Conservation (phyloP, 1,140 invertebrate genomes). For the Cyphomyrmex costatus region DNA sequence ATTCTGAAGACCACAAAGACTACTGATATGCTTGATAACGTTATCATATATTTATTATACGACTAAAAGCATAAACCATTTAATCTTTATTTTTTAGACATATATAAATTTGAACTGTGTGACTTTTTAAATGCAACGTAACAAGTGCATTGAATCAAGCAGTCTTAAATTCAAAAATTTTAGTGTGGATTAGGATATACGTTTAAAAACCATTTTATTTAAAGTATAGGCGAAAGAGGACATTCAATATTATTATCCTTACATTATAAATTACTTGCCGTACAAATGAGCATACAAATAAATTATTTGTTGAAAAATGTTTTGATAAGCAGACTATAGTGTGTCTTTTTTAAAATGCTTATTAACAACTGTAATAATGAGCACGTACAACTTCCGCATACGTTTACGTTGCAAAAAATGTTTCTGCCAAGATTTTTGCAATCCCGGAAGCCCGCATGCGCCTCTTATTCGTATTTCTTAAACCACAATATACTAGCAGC, state of each 20-base stretch:
- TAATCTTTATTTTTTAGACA: background rate
- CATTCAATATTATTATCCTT: background rate
- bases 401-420: constrained; percentile 15
- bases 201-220: background rate
- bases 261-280: background rate
- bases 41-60: constrained; percentile 9
- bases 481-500: background rate
- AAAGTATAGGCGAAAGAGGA: background rate
- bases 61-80: background rate
- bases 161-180: background rate
- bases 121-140: background rate
- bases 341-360: background rate
- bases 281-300: background rate
- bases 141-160: background rate
- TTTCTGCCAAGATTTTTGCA: no score
- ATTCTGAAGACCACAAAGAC: background rate
- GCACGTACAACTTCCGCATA: constrained; percentile 15
- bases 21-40: constrained; percentile 18
- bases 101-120: background rate
- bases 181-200: background rate
- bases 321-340: background rate
- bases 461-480: background rate
- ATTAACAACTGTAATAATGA: background rate
- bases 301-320: background rate
- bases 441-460: constrained; percentile 6